phyloP scores from a whole-genome alignment of 2,888 invertebrate species.

The Ypsolopha sequella region DNA sequence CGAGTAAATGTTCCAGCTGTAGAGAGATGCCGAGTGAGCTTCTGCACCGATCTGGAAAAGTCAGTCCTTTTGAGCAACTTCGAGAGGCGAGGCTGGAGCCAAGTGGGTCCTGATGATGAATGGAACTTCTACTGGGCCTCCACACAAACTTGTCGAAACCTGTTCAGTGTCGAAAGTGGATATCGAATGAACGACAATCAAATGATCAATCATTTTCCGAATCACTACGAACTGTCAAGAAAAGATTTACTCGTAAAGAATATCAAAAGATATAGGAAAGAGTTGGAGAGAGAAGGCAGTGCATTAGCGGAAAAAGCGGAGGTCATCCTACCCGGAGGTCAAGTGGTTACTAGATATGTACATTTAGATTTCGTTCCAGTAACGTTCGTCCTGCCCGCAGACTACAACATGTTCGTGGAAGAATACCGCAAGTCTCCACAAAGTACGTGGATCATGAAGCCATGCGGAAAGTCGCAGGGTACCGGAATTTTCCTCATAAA shows the following conservation, averaged over 20 bases:
- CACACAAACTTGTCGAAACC: constrained; percentile 89
- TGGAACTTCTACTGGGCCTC: constrained; percentile 98
- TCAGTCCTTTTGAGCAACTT: constrained; percentile 93
- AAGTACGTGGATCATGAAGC: constrained; percentile 98
- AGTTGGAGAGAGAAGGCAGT: constrained; percentile 91
- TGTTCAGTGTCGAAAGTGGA: constrained; percentile 93
- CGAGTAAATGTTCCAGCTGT: constrained; percentile 42
- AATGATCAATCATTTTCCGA: constrained; percentile 96
- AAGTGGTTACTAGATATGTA: constrained; percentile 78
- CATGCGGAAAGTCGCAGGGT: constrained; percentile 94
- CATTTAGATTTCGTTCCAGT: constrained; percentile 93
- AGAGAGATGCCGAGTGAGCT: constrained; percentile 70
- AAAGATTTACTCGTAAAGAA: constrained; percentile 97
- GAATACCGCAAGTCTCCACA: constrained; percentile 95
- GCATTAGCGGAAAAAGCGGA: constrained; percentile 82
- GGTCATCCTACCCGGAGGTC: constrained; percentile 66
- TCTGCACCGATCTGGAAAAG: constrained; percentile 93
- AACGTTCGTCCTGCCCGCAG: constrained; percentile 94
- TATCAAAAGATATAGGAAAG: constrained; percentile 93
- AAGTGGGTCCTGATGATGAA: constrained; percentile 88
- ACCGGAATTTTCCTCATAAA: constrained; percentile 97
- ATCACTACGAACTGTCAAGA: constrained; percentile 93
- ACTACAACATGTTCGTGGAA: constrained; percentile 97
- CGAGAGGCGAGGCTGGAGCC: constrained; percentile 91
- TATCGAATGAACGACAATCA: constrained; percentile 94